A percentile compares a stretch with the other conserved stretches of the same genome.
These are phyloP conservation scores for Coenonympha arcania DNA, from an alignment of 2,888 invertebrate species.

Conservation along the genomic window DNA sequence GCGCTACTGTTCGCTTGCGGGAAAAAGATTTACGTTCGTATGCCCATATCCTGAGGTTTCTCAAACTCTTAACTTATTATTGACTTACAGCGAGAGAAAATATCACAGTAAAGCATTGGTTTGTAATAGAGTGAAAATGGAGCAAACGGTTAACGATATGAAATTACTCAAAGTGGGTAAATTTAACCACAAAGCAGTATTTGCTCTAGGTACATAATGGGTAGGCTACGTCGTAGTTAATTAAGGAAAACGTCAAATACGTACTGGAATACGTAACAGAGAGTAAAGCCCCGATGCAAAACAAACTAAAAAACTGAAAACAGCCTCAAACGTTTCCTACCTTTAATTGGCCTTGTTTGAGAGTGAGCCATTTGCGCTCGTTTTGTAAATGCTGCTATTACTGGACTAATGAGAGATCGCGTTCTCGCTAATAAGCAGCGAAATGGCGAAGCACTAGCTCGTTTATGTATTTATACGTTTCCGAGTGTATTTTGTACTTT, in stretches of 20 bases:
- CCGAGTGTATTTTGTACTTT: background rate
- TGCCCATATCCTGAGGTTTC: too few species aligned
- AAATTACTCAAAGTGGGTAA: too few species aligned
- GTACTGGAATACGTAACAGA: background rate
- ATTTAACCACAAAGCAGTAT: too few species aligned
- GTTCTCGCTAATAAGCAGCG: conserved; percentile 2
- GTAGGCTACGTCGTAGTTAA: background rate
- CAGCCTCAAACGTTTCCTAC: conserved; percentile 4
- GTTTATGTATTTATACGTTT: background rate
- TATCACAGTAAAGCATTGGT: too few species aligned
- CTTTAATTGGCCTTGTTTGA: conserved; percentile 9
- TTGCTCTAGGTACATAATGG: too few species aligned
- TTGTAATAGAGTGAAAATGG: too few species aligned
- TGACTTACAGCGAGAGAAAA: too few species aligned
- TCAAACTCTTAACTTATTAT: too few species aligned
- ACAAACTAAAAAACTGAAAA: conserved; percentile 5
- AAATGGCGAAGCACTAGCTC: background rate
- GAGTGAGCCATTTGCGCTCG: conserved; percentile 6
- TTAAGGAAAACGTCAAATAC: background rate
- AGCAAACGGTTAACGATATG: too few species aligned
- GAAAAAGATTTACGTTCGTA: too few species aligned
- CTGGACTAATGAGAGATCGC: conserved; percentile 9
- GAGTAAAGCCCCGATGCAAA: conserved; percentile 2
- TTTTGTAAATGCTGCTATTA: conserved; percentile 3
- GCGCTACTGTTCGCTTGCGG: too few species aligned